Evolutionary conservation across 2,888 invertebrate species (phyloP).

Genomic region (Parnassius orleans): DNA sequence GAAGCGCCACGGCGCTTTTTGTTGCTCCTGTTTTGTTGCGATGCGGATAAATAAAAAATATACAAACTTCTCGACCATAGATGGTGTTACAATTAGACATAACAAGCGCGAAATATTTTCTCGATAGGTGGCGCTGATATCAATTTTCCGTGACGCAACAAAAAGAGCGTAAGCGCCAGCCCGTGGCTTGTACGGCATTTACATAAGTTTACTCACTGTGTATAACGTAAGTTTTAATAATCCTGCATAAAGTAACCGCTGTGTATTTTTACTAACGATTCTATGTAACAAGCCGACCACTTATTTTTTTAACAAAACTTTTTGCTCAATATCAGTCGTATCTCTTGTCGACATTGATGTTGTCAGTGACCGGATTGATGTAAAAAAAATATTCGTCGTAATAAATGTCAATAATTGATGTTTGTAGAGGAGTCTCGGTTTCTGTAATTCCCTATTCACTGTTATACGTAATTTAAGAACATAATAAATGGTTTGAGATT

Average conservation of each 20-base stretch:
- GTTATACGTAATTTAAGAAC: conserved; percentile 71
- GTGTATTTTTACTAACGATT: conserved; percentile 67
- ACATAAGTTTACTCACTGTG: conserved; percentile 73
- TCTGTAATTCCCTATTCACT: conserved; percentile 62
- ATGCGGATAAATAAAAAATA: conserved; percentile 22
- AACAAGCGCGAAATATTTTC: background rate
- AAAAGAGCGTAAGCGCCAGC: conserved; percentile 57
- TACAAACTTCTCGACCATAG: background rate
- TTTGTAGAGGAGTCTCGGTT: conserved; percentile 62
- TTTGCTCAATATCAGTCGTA: conserved; percentile 75
- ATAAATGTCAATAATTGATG: conserved; percentile 54
- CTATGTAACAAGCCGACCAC: conserved; percentile 62
- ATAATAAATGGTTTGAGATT: conserved; percentile 71
- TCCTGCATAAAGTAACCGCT: conserved; percentile 72
- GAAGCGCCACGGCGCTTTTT: conserved; percentile 62
- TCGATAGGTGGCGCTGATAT: conserved; percentile 29
- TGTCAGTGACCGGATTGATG: conserved; percentile 45
- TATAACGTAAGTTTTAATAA: conserved; percentile 70
- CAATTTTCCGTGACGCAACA: conserved; percentile 37
- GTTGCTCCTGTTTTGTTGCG: conserved; percentile 48
- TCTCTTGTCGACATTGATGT: conserved; percentile 54
- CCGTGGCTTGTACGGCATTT: conserved; percentile 75
- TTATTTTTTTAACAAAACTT: conserved; percentile 75
- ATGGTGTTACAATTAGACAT: conserved; percentile 3
- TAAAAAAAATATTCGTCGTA: conserved; percentile 46